These are phyloP conservation scores for Merodon equestris DNA, from an alignment of 2,888 invertebrate genomes.

Conservation along the genomic window DNA sequence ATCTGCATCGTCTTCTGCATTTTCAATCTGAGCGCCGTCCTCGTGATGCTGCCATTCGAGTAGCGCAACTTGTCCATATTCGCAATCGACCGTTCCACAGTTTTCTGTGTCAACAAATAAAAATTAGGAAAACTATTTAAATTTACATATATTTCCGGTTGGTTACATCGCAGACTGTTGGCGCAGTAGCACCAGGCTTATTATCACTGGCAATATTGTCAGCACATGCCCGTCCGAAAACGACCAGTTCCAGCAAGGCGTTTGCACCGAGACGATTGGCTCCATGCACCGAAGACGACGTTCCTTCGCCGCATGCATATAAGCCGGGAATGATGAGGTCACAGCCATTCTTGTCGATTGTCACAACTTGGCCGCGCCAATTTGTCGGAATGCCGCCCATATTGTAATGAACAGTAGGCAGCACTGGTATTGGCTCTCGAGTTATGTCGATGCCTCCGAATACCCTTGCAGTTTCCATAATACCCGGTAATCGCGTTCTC, in stretches of 20 bases:
- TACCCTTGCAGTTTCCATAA: slow-evolving; percentile 99
- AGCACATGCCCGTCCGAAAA: slow-evolving; percentile 98
- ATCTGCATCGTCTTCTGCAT: slow-evolving; percentile 99
- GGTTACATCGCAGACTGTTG: slow-evolving; percentile 84
- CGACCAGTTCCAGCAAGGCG: slow-evolving; percentile 97
- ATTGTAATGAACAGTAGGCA: slow-evolving; percentile 99
- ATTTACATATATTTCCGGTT: too few relatives aligned
- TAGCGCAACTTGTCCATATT: slow-evolving; percentile 92
- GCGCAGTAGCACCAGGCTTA: slow-evolving; percentile 91
- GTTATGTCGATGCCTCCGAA: slow-evolving; percentile 99
- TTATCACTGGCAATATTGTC: slow-evolving; percentile 91
- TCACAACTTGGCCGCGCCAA: slow-evolving; percentile 93
- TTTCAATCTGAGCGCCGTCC: slow-evolving; percentile 91
- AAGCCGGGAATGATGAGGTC: slow-evolving; percentile 89
- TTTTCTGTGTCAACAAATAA: slow-evolving; percentile 81
- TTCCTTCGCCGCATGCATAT: slow-evolving; percentile 96
- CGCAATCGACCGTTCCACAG: slow-evolving; percentile 94
- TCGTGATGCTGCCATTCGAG: slow-evolving; percentile 87
- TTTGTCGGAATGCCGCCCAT: slow-evolving; percentile 99
- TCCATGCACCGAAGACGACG: slow-evolving; percentile 98
- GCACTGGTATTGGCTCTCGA: slow-evolving; percentile 98
- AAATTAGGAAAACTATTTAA: slow-evolving; percentile 1
- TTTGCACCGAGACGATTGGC: slow-evolving; percentile 99
- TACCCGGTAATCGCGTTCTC: slow-evolving; percentile 91
- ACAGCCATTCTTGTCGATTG: slow-evolving; percentile 73